phyloP scores from a whole-genome alignment of 2,113 vertebrate genomes.

The Kryptolebias marmoratus region DNA sequence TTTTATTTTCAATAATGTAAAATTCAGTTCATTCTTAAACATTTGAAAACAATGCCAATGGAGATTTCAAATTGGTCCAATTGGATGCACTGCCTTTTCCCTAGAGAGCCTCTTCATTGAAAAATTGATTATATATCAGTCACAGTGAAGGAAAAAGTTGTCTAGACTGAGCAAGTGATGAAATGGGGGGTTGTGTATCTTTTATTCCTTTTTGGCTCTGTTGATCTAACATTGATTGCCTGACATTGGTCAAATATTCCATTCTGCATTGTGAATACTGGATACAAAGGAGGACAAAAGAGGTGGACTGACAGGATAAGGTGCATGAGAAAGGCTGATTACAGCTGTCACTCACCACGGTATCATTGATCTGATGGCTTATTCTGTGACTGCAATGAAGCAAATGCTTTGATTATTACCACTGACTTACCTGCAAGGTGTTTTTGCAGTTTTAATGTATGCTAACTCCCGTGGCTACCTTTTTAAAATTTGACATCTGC shows the following conservation, averaged over 20 bases:
- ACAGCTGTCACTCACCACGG: slow-evolving; percentile 28
- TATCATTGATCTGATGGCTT: slow-evolving; percentile 45
- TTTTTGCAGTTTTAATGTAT: slow-evolving; percentile 5
- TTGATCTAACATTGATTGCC: slow-evolving; percentile 70
- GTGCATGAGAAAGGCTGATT: slow-evolving; percentile 44
- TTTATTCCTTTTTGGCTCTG: slow-evolving; percentile 47
- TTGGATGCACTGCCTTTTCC: slow-evolving; percentile 38
- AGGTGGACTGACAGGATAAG: slow-evolving; percentile 20
- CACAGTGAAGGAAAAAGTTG: slow-evolving; percentile 49
- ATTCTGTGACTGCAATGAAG: slow-evolving; percentile 47
- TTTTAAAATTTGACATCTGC: slow-evolving; percentile 8
- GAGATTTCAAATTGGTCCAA: slow-evolving; percentile 38
- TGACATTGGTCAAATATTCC: slow-evolving; percentile 70
- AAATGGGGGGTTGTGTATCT: slow-evolving; percentile 16
- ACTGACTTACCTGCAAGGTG: not conserved
- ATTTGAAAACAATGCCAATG: slow-evolving; percentile 28
- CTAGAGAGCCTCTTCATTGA: slow-evolving; percentile 41
- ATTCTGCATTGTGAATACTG: slow-evolving; percentile 57
- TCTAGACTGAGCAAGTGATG: slow-evolving; percentile 28
- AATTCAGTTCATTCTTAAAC: slow-evolving; percentile 10
- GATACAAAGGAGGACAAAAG: not conserved
- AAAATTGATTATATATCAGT: slow-evolving; percentile 76
- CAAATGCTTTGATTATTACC: slow-evolving; percentile 28
- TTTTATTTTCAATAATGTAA: not conserved
- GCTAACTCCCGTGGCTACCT: not conserved